A percentile compares a stretch with the other conserved stretches of the same genome.
These are phyloP conservation scores for Solenopsis invicta DNA, from an alignment of 1,140 invertebrate genomes.

Conservation along the genomic window DNA sequence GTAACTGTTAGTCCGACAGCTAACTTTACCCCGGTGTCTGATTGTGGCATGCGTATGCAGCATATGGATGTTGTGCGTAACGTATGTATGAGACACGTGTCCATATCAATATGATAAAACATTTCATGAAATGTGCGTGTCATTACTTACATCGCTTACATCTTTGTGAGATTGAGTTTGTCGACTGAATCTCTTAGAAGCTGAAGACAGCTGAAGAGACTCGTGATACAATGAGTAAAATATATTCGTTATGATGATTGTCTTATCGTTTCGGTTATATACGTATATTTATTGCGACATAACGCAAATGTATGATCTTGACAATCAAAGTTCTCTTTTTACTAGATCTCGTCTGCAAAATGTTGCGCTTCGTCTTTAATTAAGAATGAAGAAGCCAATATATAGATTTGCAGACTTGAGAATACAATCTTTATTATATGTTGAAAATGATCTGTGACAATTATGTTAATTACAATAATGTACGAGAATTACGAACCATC, in stretches of 20 bases:
- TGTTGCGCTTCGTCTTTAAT: neutral
- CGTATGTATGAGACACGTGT: slow-evolving; percentile 36
- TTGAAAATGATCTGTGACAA: neutral
- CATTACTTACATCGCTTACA: neutral
- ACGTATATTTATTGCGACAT: neutral
- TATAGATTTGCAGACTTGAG: neutral
- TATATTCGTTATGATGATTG: slow-evolving; percentile 3
- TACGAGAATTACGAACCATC: neutral
- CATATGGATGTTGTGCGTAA: neutral
- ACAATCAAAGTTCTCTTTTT: neutral
- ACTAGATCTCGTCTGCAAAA: neutral
- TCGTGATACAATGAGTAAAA: neutral
- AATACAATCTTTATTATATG: neutral
- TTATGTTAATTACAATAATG: neutral
- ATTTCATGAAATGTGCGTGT: slow-evolving; percentile 5
- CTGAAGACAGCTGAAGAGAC: neutral
- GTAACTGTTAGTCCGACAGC: too few relatives aligned
- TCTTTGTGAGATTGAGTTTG: neutral
- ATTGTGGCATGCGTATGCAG: neutral
- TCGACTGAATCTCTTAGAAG: neutral
- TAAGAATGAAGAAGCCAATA: neutral
- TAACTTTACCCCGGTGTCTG: too few relatives aligned
- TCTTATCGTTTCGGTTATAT: neutral
- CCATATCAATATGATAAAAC: slow-evolving; percentile 39
- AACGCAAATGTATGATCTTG: neutral